Conservation (phyloP, 2,113 vertebrate species). For the Phalacrocorax pelagicus region DNA sequence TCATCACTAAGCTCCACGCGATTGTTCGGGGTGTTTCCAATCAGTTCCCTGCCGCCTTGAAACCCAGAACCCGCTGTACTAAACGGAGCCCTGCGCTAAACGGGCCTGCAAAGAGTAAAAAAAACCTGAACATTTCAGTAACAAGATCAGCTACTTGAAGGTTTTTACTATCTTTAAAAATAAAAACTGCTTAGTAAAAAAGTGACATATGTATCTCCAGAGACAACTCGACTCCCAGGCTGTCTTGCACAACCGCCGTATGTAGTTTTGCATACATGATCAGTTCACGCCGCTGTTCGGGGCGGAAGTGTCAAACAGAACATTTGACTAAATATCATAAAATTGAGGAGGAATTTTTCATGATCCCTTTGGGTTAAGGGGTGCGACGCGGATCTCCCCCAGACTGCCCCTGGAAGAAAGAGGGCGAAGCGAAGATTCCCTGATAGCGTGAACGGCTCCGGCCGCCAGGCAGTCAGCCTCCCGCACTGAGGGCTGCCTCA, state of each 20-base stretch:
- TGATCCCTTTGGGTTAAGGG: not conserved
- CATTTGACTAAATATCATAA: not conserved
- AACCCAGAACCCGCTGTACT: not conserved
- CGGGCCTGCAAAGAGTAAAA: not conserved
- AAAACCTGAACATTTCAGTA: accelerated
- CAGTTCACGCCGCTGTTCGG: not conserved
- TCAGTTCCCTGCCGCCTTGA: not conserved
- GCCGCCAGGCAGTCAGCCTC: accelerated
- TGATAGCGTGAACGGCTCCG: accelerated
- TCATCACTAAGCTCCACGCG: not conserved
- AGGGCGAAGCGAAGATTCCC: not conserved
- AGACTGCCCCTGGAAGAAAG: not conserved
- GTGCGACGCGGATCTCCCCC: not conserved
- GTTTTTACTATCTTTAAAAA: not conserved
- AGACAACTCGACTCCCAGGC: not conserved
- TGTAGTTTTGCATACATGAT: accelerated
- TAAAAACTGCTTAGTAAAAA: not conserved
- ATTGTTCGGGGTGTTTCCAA: not conserved
- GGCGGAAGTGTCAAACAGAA: not conserved
- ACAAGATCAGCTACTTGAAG: not conserved
- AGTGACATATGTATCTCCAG: not conserved
- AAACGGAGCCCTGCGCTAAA: not conserved
- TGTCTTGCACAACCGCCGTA: not conserved
- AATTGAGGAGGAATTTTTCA: not conserved
- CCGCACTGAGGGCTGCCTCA: not conserved